Evolutionary conservation across 35 echinoderm and acorn worm genomes (phyloP).

Genomic region (Lytechinus pictus): DNA sequence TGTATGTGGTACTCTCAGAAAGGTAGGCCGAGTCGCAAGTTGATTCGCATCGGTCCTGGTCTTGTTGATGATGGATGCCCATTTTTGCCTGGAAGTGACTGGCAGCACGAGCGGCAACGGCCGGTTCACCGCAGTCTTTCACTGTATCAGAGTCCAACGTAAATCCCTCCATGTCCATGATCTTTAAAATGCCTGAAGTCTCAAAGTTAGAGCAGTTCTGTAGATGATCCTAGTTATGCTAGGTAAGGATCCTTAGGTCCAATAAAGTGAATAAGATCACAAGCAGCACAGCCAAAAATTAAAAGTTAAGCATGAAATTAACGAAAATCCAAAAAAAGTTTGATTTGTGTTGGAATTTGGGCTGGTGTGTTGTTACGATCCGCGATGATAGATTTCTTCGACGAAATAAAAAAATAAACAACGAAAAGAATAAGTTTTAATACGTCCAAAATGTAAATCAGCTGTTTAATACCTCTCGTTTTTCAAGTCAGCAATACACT

Average conservation of each 20-base stretch:
- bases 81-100: constrained; percentile 20
- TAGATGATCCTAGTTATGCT: background rate
- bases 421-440: background rate
- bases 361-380: background rate
- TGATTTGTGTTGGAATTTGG: too few relatives aligned
- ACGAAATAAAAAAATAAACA: background rate
- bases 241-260: background rate
- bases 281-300: background rate
- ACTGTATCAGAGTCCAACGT: constrained; percentile 14
- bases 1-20: background rate
- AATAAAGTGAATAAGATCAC: background rate
- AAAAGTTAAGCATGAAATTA: too few relatives aligned
- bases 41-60: constrained; percentile 14
- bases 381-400: background rate
- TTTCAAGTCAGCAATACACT: too few relatives aligned
- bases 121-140: background rate
- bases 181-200: background rate
- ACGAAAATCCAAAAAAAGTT: too few relatives aligned
- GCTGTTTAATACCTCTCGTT: background rate
- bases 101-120: background rate
- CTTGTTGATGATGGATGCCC: background rate
- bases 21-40: background rate
- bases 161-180: background rate
- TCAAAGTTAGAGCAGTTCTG: background rate
- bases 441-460: background rate